Evolutionary conservation across 2,113 vertebrate species (phyloP), one percentile per base, ranked within the genome.

Genomic region (Entelurus aequoreus): DNA sequence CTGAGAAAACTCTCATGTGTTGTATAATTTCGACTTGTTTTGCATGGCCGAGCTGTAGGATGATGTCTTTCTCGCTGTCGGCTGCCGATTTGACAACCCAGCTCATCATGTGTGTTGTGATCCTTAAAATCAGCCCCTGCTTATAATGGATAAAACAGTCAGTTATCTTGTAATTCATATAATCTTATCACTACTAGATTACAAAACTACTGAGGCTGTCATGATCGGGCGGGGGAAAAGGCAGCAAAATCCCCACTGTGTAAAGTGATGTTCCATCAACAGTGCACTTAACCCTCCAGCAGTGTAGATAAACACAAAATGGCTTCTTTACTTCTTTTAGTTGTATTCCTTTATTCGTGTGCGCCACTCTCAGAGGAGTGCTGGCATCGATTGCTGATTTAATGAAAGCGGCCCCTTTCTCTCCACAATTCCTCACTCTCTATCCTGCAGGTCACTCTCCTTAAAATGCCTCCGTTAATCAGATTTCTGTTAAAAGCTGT

Each of bases 381-480:
- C 74, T 83, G 86, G 84, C 84, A 90, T 88, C 82, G 86, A 91
- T 86, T 84, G 84, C 78, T 86, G 84, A 88, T 87, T 89, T 89
- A 88, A 89, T 88, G 84, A 89, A 90, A 87, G 86, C 68, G 72
- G 79, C 78, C 84, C 28, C 74, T 81, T 86, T 81, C 68, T 86
- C 69, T 82, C 60, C 76, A 69, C 80, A 76, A 77, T 86, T 88
- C 79, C 70, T 87, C 82, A 79, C 75, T 86, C 78, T 79, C 75
- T 16, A 10, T 57, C 79, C 73, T 83, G 66, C 79, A 68, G 80
- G 84, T 88, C 86, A 87, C 80, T 85, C 78, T 77, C 74, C 84
- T 84, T 86, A 87, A 91, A 90, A 89, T 76, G 84, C 79, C 79
- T 89, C 75, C 36, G 77, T 88, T 89, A 89, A 91, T 89, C 86